A percentile compares a stretch with the other conserved stretches of the same genome.
Conservation (phyloP, 64 coral and sea anemone species). For the Astreopora myriophthalma region DNA sequence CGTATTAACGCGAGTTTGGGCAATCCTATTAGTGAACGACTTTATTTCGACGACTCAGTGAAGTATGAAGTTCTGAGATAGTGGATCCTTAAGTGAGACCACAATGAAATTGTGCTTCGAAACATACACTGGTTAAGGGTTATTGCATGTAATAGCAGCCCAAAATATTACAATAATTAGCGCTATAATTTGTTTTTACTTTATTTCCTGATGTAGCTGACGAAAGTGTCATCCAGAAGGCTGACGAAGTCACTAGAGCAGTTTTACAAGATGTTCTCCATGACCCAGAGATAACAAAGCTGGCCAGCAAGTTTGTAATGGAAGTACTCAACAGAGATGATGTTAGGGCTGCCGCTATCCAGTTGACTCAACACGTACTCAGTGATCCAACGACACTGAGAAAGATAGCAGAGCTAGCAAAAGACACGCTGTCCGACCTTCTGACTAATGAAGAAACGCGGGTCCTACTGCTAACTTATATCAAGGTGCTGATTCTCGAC, state of each 20-base stretch:
- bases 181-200: background rate
- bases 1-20: no score
- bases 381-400: slow-evolving; percentile 68
- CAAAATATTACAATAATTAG: background rate
- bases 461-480: slow-evolving; percentile 37
- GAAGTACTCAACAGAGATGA: slow-evolving; percentile 80
- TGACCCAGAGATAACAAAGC: slow-evolving; percentile 83
- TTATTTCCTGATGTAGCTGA: slow-evolving; percentile 68
- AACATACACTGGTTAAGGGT: no score
- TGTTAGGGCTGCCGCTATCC: slow-evolving; percentile 55
- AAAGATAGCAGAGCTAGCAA: slow-evolving; percentile 75
- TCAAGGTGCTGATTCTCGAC: slow-evolving; percentile 85
- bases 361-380: slow-evolving; percentile 70
- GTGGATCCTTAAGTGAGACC: no score
- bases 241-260: slow-evolving; percentile 89
- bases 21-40: no score
- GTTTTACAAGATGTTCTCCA: slow-evolving; percentile 82
- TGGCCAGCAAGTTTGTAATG: slow-evolving; percentile 87
- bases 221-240: slow-evolving; percentile 93
- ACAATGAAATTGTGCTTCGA: no score
- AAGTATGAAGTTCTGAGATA: no score
- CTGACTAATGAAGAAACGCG: slow-evolving; percentile 46
- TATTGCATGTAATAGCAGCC: no score
- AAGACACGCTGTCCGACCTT: slow-evolving; percentile 55
- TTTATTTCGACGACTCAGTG: no score